Base-by-base conservation (phyloP, 2,888 invertebrate species). In the Hedya salicella region DNA sequence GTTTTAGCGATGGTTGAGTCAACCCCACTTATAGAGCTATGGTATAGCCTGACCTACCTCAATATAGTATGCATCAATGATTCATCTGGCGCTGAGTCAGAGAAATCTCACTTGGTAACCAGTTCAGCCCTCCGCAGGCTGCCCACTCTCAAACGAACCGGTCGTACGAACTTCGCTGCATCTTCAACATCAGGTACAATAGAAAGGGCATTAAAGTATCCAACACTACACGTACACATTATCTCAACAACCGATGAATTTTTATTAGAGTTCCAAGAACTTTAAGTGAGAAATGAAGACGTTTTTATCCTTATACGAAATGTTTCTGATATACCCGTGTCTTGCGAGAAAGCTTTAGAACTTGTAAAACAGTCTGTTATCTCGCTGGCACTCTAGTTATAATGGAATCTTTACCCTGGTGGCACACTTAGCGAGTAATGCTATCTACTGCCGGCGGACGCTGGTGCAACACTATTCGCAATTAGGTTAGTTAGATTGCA, bases 401-500 rank as follows among this genome's bases (percentile, higher is more conserved):
- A 75, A 75, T 76, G 71, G 74, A 68, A 72, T 73, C 71, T 71
- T 73, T 78, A 76, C 74, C 79, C 78, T 59, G 75, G 71, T 83
- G 79, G 76, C 81, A 86, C 74, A 83, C 80, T 82, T 83, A 80
- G 74, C 69, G 77, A 81, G 75, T 74, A 80, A 78, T 76, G 78
- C 80, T 86, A 86, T 85, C 82, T 77, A 76, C 80, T 75, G 71
- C 77, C 78, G 78, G 75, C 83, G 86, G 85, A 85, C 80, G 79
- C 69, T 79, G 80, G 81, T 81, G 80, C 74, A 80, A 83, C 80
- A 83, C 81, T 81, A 81, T 76, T 77, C 74, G 75, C 79, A 84
- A 89, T 87, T 87, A 79, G 86, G 87, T 88, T 87, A 85, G 78
- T 80, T 79, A 79, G 78, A 84, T 84, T 83, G 83, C 78, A 80